Evolutionary conservation across 2,113 vertebrate genomes (phyloP).

Genomic region (Mastomys natalensis): DNA sequence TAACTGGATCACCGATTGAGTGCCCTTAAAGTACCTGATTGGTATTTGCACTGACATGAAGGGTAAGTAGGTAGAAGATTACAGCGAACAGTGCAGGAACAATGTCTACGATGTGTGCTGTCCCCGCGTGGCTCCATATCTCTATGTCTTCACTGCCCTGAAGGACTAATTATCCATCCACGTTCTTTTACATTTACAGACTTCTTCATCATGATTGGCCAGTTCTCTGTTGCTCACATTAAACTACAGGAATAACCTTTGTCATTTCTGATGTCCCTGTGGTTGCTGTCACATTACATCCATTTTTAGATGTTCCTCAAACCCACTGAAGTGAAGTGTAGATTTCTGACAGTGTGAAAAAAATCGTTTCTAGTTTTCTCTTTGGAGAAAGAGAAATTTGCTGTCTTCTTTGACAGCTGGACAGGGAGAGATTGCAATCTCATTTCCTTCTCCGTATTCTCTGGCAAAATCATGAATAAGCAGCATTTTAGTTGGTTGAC

Average conservation of each 20-base stretch:
- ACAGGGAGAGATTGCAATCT: conserved; percentile 65
- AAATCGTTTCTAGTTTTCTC: conserved; percentile 27
- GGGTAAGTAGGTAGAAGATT: neutral
- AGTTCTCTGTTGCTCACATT: conserved; percentile 12
- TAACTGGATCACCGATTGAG: neutral
- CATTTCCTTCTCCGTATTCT: conserved; percentile 66
- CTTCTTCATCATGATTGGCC: conserved; percentile 40
- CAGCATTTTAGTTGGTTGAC: conserved; percentile 69
- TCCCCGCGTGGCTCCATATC: neutral
- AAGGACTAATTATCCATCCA: neutral
- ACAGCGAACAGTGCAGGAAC: neutral
- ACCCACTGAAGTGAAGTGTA: conserved; percentile 34
- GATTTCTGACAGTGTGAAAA: conserved; percentile 53
- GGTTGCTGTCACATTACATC: conserved; percentile 65
- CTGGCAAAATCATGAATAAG: conserved; percentile 76
- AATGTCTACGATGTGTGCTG: neutral
- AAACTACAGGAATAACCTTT: conserved; percentile 47
- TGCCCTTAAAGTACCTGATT: neutral
- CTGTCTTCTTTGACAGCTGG: conserved; percentile 74
- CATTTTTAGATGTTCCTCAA: conserved; percentile 69
- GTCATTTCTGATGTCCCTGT: conserved; percentile 68
- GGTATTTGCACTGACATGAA: neutral
- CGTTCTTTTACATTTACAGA: neutral
- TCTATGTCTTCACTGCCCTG: neutral
- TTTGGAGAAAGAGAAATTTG: conserved; percentile 60